phyloP scores from a whole-genome alignment of 2,888 invertebrate species.

The Callyntrura sp. region DNA sequence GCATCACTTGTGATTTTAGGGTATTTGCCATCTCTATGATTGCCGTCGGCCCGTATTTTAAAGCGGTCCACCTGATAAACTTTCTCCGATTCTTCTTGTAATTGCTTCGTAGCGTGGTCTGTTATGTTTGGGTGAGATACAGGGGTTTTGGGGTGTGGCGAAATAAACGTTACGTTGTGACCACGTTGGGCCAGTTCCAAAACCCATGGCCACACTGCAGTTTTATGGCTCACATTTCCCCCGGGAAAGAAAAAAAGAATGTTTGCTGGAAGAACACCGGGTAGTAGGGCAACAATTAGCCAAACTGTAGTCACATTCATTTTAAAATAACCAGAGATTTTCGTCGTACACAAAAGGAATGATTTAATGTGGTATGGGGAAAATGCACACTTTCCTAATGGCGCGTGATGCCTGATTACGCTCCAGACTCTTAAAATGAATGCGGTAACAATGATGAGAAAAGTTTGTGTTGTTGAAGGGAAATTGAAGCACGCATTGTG shows the following conservation, averaged over 20 bases:
- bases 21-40: constrained; percentile 72
- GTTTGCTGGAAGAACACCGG: constrained; percentile 68
- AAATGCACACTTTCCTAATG: no score
- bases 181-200: constrained; percentile 77
- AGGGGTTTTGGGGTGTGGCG: constrained; percentile 79
- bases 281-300: not conserved
- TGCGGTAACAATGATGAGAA: no score
- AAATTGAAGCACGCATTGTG: no score
- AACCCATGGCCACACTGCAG: constrained; percentile 80
- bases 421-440: no score
- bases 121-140: constrained; percentile 69
- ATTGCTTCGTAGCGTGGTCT: constrained; percentile 65
- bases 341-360: no score
- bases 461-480: no score
- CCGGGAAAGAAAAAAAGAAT: constrained; percentile 83
- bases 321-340: no score
- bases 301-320: no score
- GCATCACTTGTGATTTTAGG: constrained; percentile 33
- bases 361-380: no score
- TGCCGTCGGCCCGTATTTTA: constrained; percentile 70
- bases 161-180: constrained; percentile 81
- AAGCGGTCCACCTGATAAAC: constrained; percentile 79
- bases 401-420: no score
- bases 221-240: constrained; percentile 80
- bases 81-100: constrained; percentile 64